Percentiles rank a stretch among this genome's conserved stretches.
Conservation (phyloP, 23 tunicate species). For the Trididemnum miniatum region DNA sequence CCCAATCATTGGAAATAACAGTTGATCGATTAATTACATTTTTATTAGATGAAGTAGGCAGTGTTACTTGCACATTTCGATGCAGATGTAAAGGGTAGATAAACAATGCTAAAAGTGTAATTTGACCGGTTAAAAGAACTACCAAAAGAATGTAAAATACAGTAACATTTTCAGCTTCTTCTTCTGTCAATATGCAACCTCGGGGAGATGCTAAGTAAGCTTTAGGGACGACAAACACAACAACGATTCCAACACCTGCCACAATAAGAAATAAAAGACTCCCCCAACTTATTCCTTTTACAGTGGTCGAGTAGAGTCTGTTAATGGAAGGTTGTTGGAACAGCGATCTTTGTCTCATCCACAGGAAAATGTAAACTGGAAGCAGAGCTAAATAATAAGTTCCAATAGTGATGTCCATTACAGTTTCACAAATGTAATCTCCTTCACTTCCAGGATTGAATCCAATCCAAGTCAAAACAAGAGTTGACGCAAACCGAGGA, state of each 20-base stretch:
- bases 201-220: constrained; percentile 4
- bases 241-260: constrained; percentile 18
- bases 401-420: constrained; percentile 28
- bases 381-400: constrained; percentile 13
- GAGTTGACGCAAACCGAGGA: constrained; percentile 20
- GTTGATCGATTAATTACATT: background rate
- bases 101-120: constrained; percentile 19
- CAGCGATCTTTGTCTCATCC: constrained; percentile 45
- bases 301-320: background rate
- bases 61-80: constrained; percentile 18
- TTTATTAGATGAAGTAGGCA: background rate
- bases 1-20: background rate
- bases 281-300: constrained; percentile 27
- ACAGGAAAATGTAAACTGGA: constrained; percentile 39
- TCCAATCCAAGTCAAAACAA: constrained; percentile 10
- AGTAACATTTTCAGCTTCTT: constrained; percentile 30
- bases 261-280: background rate
- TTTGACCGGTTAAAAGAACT: constrained; percentile 20
- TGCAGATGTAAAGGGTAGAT: constrained; percentile 35
- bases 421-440: constrained; percentile 33
- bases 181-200: constrained; percentile 33
- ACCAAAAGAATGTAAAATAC: constrained; percentile 3
- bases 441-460: constrained; percentile 3
- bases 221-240: constrained; percentile 20
- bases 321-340: constrained; percentile 39